Base-by-base conservation (phyloP, 2,113 vertebrate genomes). In the Mungos mungo region DNA sequence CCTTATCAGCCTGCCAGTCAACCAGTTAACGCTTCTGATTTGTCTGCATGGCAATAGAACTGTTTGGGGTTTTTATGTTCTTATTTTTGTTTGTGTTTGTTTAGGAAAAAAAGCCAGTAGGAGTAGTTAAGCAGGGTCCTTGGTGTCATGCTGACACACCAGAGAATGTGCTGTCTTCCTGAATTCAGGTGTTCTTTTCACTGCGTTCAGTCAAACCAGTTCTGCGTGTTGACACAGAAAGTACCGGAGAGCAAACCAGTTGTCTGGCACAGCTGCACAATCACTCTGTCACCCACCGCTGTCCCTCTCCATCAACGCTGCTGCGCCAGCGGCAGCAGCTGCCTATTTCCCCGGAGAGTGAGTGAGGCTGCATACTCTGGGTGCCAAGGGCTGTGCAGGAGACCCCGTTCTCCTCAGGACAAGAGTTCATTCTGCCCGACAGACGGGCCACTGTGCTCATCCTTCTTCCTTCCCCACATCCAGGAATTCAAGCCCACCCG, bases 101-200 rank as follows among this genome's bases (percentile, higher is more conserved):
- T 31, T 35, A 6, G 45, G 33, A 23, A 84, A n/a, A 57, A 65
- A 76, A 88, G 33, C 57, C 79, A 65, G 10, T 18, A 83, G 74
- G 93, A 8, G 29, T 31, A 47, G 90, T 82, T 96, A 90, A 60
- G 63, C 94, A 95, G 76, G 65, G 93, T 95, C 81, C 89, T 85
- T 69, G 69, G 69, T 96, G 93, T 96, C 90, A 85, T 45, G 76
- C 88, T 96, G 96, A 97, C 94, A 54, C 79, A 79, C 93, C 95
- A 96, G 88, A 88, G 97, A 96, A 96, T 45, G 93, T 95, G 96
- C 92, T 82, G 57, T 82, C 93, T 97, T 96, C 89, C 94, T 95
- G 80, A 69, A 88, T 77, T 90, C 98, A 97, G 96, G 97, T 97
- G 93, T 93, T 96, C 95, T 81, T 96, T 95, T 95, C 84, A 88